Evolutionary conservation across 1,140 invertebrate genomes (phyloP), one percentile per base, ranked within the genome.

Genomic region (Pachyrhynchus sulphureomaculatus): DNA sequence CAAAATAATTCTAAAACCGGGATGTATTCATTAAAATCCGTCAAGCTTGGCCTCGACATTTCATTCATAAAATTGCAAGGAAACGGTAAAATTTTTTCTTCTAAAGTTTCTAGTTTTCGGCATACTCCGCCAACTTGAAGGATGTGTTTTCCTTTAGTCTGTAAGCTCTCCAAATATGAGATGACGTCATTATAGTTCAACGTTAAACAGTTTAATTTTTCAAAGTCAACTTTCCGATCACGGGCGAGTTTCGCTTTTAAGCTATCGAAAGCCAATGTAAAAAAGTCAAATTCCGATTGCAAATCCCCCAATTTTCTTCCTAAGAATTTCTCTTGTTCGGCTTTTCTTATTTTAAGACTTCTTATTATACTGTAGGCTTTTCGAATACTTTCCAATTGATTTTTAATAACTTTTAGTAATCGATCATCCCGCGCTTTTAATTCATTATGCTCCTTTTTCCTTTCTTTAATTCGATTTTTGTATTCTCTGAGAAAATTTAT

Each of bases 51-150:
- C 42, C 32, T 68, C 24, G 20, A 59, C 62, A 55, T 63, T 24
- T 39, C 52, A 53, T 44, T 54, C n/a, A 49, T 26, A 42, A 59
- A 54, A 21, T 45, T 41, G 8, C 39, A 33, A 5, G 60, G 68
- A 59, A 68, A 69, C 4, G 63, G 56, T 12, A 60, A 29, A 52
- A 83, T 76, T 66, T 82, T 82, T 71, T 84, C 83, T 1, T 78
- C 72, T 62, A 78, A 73, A 0, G 82, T 83, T 73, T 84, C 83
- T 68, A 80, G 80, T 75, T 82, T 83, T 34, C 80, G 67, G 59
- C 83, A 84, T n/a, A 83, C 72, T 0, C 74, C 74, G 2, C 79
- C 77, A 23, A 83, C 65, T 21, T 80, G 76, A 2, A 82, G 58
- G 39, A 84, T 76, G 33, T 78, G 80, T 55, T 83, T 78, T 2